Conservation (phyloP, 2,888 invertebrate species). For the Himalopsyche tibetana region DNA sequence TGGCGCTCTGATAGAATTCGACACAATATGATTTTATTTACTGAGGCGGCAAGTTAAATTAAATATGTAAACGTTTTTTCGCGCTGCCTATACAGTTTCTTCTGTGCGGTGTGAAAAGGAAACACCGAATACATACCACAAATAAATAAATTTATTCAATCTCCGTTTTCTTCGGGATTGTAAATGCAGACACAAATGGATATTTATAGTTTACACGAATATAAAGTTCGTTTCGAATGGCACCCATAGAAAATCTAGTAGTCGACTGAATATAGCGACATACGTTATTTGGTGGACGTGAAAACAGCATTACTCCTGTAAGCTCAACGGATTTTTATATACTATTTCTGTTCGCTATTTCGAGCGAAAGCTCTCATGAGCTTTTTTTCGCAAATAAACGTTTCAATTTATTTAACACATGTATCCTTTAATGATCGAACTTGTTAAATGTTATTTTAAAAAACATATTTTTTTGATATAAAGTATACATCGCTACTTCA, state of each 20-base stretch:
- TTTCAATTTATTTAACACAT: no score
- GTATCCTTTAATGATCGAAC: no score
- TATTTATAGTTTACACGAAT: conserved; percentile 16
- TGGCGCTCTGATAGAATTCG: no score
- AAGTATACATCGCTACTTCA: no score
- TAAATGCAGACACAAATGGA: conserved; percentile 19
- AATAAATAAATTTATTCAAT: conserved; percentile 30
- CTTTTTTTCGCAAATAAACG: no score
- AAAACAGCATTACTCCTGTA: conserved; percentile 1
- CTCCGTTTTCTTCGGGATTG: conserved; percentile 14
- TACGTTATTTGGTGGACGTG: conserved; percentile 5
- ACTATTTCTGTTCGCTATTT: no score
- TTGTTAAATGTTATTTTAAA: no score
- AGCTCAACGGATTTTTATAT: background rate
- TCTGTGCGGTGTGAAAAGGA: background rate
- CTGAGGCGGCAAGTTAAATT: background rate
- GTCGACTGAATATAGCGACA: background rate
- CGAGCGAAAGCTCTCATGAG: no score
- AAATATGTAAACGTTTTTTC: conserved; percentile 15
- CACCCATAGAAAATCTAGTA: conserved; percentile 12
- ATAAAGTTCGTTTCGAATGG: background rate
- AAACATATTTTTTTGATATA: no score
- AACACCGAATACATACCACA: background rate
- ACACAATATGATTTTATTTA: background rate
- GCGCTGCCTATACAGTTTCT: background rate